phyloP scores from a whole-genome alignment of 1,140 invertebrate genomes.

The Apis cerana region DNA sequence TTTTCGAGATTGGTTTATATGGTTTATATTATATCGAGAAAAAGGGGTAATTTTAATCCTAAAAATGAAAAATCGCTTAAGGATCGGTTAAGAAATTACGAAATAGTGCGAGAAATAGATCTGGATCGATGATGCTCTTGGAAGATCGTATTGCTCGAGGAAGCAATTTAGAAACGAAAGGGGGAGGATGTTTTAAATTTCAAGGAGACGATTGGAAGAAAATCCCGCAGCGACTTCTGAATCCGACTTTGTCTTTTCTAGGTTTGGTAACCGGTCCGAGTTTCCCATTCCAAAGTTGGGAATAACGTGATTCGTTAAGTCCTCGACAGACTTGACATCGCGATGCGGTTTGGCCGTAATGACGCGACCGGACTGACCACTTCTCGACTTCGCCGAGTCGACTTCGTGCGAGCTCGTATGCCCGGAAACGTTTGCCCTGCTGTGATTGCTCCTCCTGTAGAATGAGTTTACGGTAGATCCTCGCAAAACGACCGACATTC shows the following conservation, averaged over 20 bases:
- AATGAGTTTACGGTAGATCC: conserved; percentile 6
- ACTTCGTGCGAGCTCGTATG: neutral
- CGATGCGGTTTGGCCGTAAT: conserved; percentile 26
- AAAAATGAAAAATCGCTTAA: no score
- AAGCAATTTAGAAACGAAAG: no score
- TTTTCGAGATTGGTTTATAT: no score
- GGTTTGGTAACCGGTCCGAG: conserved; percentile 28
- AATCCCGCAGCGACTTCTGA: neutral
- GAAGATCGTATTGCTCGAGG: no score
- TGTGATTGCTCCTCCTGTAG: neutral
- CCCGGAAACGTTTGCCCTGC: conserved; percentile 10
- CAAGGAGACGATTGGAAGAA: no score
- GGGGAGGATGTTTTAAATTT: no score
- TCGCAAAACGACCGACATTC: neutral
- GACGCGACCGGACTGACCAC: conserved; percentile 27
- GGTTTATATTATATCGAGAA: no score
- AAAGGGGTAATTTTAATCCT: no score
- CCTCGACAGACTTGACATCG: conserved; percentile 17
- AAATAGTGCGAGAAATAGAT: no score
- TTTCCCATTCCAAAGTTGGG: conserved; percentile 31
- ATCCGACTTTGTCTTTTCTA: conserved; percentile 22
- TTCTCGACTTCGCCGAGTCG: neutral
- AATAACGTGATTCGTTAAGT: conserved; percentile 33
- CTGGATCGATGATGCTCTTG: no score
- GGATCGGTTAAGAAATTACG: no score